Conservation (phyloP, 1,140 invertebrate genomes). For the Pogonomyrmex californicus region DNA sequence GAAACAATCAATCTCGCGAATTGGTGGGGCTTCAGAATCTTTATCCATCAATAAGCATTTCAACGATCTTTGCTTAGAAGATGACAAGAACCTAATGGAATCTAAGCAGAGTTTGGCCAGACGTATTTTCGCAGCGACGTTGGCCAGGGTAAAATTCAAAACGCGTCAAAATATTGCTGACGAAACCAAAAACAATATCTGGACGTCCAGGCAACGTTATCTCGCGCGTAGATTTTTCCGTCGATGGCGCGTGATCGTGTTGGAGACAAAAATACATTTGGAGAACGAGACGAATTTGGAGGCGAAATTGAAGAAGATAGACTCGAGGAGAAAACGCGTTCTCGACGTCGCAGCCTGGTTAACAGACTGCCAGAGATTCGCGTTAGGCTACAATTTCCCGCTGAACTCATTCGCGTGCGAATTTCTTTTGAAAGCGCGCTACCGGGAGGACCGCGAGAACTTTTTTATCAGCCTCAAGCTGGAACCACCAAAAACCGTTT, state of each 20-base stretch:
- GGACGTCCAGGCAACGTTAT: constrained; percentile 60
- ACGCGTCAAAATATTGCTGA: constrained; percentile 10
- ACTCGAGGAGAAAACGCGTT: constrained; percentile 77
- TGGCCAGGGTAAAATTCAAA: constrained; percentile 55
- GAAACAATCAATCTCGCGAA: not conserved
- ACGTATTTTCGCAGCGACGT: constrained; percentile 65
- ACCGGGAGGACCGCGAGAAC: constrained; percentile 86
- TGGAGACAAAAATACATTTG: constrained; percentile 74
- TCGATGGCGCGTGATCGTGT: constrained; percentile 70
- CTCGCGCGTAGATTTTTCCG: constrained; percentile 71
- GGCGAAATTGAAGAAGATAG: constrained; percentile 72
- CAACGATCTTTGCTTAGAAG: not conserved
- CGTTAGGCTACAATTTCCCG: constrained; percentile 81
- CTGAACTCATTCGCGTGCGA: constrained; percentile 83
- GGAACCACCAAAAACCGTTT: constrained; percentile 78
- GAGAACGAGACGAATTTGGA: constrained; percentile 76
- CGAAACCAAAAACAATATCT: constrained; percentile 9
- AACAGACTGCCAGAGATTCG: constrained; percentile 82
- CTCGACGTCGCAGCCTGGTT: constrained; percentile 80
- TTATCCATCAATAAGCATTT: not conserved
- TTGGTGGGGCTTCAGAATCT: not conserved
- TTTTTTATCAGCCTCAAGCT: constrained; percentile 85
- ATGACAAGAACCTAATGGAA: not conserved
- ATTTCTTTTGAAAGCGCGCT: constrained; percentile 86
- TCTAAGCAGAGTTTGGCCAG: constrained; percentile 35